Base-by-base conservation (phyloP, 2,888 invertebrate species). In the Spodoptera exigua region DNA sequence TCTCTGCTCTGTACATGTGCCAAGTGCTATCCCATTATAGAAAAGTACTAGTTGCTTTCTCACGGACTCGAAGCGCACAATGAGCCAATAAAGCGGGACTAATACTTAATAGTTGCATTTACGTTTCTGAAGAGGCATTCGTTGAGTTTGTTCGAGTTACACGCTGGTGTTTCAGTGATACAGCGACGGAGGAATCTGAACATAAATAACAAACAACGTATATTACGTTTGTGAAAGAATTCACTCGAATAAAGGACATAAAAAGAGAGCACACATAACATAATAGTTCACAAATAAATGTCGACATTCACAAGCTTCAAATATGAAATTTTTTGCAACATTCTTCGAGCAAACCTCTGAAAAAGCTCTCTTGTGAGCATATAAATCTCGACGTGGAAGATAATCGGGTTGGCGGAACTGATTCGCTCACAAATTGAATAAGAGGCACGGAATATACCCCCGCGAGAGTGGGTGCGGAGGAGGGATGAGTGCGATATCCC, bases 371-470 rank as follows among this genome's bases (percentile, higher is more conserved):
- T 83, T 84, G 86, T 83, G 88, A 89, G 87, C 86, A 86, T 89
- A 90, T 91, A 91, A 91, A 92, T 89, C 89, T 86, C 83, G 88
- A 89, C 89, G 88, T 89, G 89, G 87, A 88, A 91, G 89, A 92
- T 93, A 93, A 92, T 92, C 91, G 88, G 86, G 90, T 92, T 92
- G 90, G 89, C 86, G 88, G 90, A 90, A 91, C 91, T 91, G 92
- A 92, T 93, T 93, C 90, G 88, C 87, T 91, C 88, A 84, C 90
- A 93, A 92, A 92, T 93, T 92, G 91, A 92, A 93, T 92, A 91
- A 92, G 89, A 90, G 90, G 86, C 85, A 85, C 81, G 86, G 86
- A 87, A 87, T 86, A 87, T 86, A 88, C 82, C 85, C 79, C 72
- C 76, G 76, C 70, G 78, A 76, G 84, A 78, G 81, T 76, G 83